Conservation (phyloP, 1,140 invertebrate genomes). For the Drosophila bipectinata region DNA sequence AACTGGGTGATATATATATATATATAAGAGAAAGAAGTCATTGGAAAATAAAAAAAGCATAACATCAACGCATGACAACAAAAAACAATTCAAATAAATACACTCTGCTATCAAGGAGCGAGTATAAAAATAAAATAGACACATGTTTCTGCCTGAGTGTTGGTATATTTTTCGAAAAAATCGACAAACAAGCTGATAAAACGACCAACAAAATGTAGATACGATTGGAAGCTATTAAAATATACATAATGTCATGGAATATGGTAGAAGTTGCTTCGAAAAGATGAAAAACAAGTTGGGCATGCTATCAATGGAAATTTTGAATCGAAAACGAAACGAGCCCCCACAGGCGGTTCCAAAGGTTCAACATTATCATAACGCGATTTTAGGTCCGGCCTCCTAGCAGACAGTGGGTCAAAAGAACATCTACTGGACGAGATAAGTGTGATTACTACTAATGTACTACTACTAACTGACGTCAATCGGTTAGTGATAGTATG, state of each 20-base stretch:
- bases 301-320: conserved; percentile 32
- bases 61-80: conserved; percentile 55
- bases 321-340: conserved; percentile 20
- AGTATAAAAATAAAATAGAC: conserved; percentile 71
- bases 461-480: conserved; percentile 37
- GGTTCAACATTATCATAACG: conserved; percentile 50
- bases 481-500: conserved; percentile 4
- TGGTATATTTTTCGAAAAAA: conserved; percentile 1
- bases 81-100: conserved; percentile 54
- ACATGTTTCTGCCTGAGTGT: conserved; percentile 35
- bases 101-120: conserved; percentile 59
- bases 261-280: conserved; percentile 42
- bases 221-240: conserved; percentile 14
- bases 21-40: conserved; percentile 18
- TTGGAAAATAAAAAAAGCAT: conserved; percentile 13
- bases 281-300: conserved; percentile 49
- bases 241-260: conserved; percentile 31
- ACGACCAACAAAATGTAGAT: conserved; percentile 7
- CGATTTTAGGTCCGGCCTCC: conserved; percentile 52
- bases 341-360: conserved; percentile 36
- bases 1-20: conserved; percentile 51
- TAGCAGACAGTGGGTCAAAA: conserved; percentile 46
- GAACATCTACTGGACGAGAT: conserved; percentile 35
- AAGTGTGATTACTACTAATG: conserved; percentile 13
- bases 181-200: conserved; percentile 73